A percentile compares a stretch with the other conserved stretches of the same genome.
Conservation (phyloP, 2,113 vertebrate genomes). For the Probosciger aterrimus region DNA sequence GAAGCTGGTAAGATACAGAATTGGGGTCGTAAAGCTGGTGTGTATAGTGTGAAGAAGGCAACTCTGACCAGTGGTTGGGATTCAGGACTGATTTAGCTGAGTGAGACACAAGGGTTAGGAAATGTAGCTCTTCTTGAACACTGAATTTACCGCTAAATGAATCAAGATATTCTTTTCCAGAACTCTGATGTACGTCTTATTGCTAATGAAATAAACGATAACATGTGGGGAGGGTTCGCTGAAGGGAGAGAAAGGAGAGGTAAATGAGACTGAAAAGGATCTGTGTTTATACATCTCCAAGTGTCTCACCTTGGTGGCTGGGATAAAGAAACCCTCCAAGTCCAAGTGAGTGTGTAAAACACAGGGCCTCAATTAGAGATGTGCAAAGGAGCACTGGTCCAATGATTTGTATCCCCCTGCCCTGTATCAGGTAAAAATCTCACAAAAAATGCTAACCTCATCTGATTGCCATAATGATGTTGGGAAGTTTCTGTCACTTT, state of each 20-base stretch:
- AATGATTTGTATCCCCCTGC: not conserved
- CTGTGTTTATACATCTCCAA: not conserved
- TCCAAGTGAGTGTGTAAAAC: not conserved
- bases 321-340: not conserved
- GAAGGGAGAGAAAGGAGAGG: not conserved
- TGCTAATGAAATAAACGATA: not conserved
- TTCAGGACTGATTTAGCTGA: not conserved
- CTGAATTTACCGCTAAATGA: not conserved
- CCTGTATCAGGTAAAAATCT: not conserved
- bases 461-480: not conserved
- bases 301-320: not conserved
- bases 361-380: not conserved
- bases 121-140: not conserved
- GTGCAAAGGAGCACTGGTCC: not conserved
- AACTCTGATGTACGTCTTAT: not conserved
- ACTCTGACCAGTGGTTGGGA: not conserved
- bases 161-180: not conserved
- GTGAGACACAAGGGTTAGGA: not conserved
- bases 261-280: not conserved
- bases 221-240: not conserved
- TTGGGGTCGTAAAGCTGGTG: not conserved
- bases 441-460: not conserved
- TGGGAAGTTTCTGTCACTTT: not conserved
- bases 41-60: not conserved
- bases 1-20: not conserved